A percentile compares a stretch with the other conserved stretches of the same genome.
Evolutionary conservation across 1,140 invertebrate species (phyloP).

Genomic region (Fopius arisanus): DNA sequence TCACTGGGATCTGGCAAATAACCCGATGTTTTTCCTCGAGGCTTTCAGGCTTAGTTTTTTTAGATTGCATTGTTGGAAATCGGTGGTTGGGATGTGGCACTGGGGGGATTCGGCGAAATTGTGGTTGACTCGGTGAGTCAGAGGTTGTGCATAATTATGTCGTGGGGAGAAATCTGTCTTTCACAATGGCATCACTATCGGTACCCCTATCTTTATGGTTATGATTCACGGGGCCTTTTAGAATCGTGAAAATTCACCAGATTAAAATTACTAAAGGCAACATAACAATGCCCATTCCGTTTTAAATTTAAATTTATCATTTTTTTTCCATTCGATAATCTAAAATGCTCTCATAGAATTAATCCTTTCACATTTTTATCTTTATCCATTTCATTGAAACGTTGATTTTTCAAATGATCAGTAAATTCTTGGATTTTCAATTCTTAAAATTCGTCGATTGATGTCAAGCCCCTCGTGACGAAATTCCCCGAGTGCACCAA

Average conservation of each 20-base stretch:
- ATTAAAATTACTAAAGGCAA: too few relatives aligned
- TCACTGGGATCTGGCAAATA: not conserved
- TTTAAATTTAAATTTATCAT: too few relatives aligned
- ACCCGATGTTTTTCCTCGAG: not conserved
- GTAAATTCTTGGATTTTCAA: too few relatives aligned
- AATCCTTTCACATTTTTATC: too few relatives aligned
- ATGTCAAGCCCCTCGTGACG: too few relatives aligned
- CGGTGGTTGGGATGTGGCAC: not conserved
- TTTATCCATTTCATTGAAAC: too few relatives aligned
- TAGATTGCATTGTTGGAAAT: not conserved
- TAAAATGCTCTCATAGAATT: too few relatives aligned
- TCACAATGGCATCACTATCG: slow-evolving; percentile 6
- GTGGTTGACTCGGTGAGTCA: not conserved
- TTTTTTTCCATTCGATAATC: too few relatives aligned
- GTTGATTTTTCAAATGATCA: too few relatives aligned
- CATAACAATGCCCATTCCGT: not conserved
- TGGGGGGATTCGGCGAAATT: not conserved
- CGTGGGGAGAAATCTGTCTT: not conserved
- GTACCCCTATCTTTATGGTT: not conserved
- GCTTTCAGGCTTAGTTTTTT: not conserved
- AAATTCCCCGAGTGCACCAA: not conserved
- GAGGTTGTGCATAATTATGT: not conserved
- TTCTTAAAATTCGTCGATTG: too few relatives aligned
- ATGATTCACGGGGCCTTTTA: not conserved
- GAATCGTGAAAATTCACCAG: too few relatives aligned